A percentile compares a stretch with the other conserved stretches of the same genome.
These are phyloP conservation scores for Pseudorhombus dupliciocellatus DNA, from an alignment of 2,113 vertebrate species.

Conservation along the genomic window DNA sequence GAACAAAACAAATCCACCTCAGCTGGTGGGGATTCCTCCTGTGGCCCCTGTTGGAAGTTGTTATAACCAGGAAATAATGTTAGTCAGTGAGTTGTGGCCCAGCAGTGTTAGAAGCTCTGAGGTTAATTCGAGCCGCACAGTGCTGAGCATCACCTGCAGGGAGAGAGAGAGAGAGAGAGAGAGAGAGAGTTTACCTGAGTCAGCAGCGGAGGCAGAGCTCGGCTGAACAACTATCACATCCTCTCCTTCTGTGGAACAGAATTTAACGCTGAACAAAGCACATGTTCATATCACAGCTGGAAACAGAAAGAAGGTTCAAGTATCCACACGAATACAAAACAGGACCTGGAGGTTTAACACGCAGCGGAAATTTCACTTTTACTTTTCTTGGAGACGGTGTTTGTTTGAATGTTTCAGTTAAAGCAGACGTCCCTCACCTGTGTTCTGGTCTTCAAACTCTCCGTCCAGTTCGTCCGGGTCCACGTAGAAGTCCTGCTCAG, in stretches of 20 bases:
- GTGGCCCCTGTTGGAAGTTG: too few species aligned
- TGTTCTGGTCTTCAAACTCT: constrained; percentile 75
- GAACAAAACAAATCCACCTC: too few species aligned
- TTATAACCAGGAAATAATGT: too few species aligned
- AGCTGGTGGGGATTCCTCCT: too few species aligned
- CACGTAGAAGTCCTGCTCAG: constrained; percentile 74
- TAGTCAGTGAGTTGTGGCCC: too few species aligned
- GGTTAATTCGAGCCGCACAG: not conserved
- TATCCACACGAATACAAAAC: too few species aligned
- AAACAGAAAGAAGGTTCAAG: too few species aligned
- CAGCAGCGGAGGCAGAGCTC: constrained; percentile 16
- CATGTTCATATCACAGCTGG: not conserved
- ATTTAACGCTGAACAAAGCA: constrained; percentile 42
- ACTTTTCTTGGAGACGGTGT: too few species aligned
- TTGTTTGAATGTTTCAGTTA: not conserved
- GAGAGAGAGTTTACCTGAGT: constrained; percentile 53
- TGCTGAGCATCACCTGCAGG: constrained; percentile 12
- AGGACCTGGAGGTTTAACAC: too few species aligned
- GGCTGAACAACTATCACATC: constrained; percentile 69
- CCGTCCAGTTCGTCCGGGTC: constrained; percentile 83
- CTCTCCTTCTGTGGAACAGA: constrained; percentile 61
- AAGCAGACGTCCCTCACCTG: constrained; percentile 47
- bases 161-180: too few species aligned
- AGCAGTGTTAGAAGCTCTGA: not conserved
- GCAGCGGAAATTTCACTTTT: too few species aligned